A percentile compares a stretch with the other conserved stretches of the same genome.
Conservation (phyloP, 2,797 vertebrate genomes). For the Falco rusticolus region DNA sequence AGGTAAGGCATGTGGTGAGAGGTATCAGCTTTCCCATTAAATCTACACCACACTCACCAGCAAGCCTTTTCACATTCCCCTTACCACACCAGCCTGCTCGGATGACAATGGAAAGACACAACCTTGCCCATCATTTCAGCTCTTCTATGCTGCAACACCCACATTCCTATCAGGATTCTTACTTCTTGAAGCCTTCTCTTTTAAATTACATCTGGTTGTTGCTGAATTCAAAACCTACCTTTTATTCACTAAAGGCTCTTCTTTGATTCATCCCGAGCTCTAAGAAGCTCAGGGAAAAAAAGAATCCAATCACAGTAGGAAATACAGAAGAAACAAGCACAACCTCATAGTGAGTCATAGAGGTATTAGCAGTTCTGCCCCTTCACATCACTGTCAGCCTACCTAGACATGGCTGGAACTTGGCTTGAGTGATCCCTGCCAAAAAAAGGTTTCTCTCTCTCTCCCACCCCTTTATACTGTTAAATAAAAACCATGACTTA, state of each 20-base stretch:
- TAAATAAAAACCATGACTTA: background rate
- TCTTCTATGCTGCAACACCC: background rate
- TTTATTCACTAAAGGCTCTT: slow-evolving; percentile 48
- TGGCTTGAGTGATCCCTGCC: background rate
- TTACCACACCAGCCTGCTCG: background rate
- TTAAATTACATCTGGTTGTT: slow-evolving; percentile 52
- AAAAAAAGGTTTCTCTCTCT: background rate
- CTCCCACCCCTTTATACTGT: background rate
- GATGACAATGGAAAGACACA: background rate
- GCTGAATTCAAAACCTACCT: slow-evolving; percentile 31
- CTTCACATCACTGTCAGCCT: background rate
- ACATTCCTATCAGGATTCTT: background rate
- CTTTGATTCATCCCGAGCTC: slow-evolving; percentile 56
- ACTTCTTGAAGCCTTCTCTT: slow-evolving; percentile 54
- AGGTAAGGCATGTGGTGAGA: background rate
- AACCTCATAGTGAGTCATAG: background rate
- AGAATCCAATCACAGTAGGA: background rate
- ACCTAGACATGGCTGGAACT: background rate
- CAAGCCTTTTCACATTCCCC: background rate
- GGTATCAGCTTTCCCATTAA: background rate
- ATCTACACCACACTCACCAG: background rate
- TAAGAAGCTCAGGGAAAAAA: background rate
- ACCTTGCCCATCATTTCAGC: background rate
- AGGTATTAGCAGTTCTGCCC: background rate
- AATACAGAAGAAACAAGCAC: background rate